Base-by-base conservation (phyloP, 1,140 invertebrate species). In the Muscidifurax raptorellus region DNA sequence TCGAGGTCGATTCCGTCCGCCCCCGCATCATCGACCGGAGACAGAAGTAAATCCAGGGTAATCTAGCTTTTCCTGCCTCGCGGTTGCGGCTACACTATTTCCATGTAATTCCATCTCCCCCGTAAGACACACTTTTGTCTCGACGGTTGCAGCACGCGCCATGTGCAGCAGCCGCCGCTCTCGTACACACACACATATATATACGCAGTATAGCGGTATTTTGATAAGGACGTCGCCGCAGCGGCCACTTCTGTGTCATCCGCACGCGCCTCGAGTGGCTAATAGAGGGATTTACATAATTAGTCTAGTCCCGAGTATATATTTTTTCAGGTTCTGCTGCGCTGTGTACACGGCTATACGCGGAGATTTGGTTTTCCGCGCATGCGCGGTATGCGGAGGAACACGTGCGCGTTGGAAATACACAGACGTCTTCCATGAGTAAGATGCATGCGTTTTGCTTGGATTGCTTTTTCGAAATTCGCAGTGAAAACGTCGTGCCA, bases 211-310 rank as follows among this genome's bases (percentile, higher is more conserved):
- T n/a, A n/a, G n/a, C 85, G 89, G 90, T 91, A 91, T 91, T 91
- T 91, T 91, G 88, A 90, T 91, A 91, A 90, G 89, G 87, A 64
- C 89, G 30, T 28, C 85, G 44, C 82, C 82, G 85, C 67, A 80
- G 85, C 86, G 67, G 67, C 87, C 82, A 72, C 85, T 83, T 82
- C 75, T 71, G 64, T 66, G 80, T 84, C 80, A 18, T 71, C 30
- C 30, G 71, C 30, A 22, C 40, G 71, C 30, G 71, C 71, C 28
- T 30, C 28, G 27, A 86, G 85, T 86, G 85, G 80, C 86, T 88
- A 89, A 90, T 89, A 85, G 86, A 85, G 86, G 89, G 89, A 91
- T 91, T 90, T 91, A 90, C 91, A 91, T 91, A 91, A 91, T 91
- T 91, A 91, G 89, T 40, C 22, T 6, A 88, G 71, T 83, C 83